phyloP scores from a whole-genome alignment of 53 echinoderm and acorn worm species.

The Mesocentrotus franciscanus region DNA sequence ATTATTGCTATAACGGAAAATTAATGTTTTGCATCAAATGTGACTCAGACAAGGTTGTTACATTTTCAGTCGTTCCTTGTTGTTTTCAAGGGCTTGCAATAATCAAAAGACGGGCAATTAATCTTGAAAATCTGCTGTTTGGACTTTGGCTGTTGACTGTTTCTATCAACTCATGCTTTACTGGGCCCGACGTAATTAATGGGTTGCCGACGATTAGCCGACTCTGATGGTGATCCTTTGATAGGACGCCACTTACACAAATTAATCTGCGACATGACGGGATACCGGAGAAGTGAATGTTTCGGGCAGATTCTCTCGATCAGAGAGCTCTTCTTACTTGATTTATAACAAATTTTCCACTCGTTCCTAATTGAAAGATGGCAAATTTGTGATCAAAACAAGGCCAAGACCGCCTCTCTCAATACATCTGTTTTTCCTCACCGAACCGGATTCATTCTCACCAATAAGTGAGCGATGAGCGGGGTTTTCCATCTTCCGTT shows the following conservation, averaged over 20 bases:
- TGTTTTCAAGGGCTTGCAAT: background rate
- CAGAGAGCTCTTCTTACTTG: background rate
- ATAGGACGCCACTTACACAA: slow-evolving; percentile 17
- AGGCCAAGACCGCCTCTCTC: background rate
- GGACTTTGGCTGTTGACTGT: slow-evolving; percentile 25
- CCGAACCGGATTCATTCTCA: background rate
- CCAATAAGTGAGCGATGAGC: background rate
- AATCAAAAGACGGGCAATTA: slow-evolving; percentile 4
- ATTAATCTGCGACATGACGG: slow-evolving; percentile 27
- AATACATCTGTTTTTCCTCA: slow-evolving; percentile 27
- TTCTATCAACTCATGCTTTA: slow-evolving; percentile 12
- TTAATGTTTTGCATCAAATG: background rate
- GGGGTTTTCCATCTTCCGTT: background rate
- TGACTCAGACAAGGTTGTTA: background rate
- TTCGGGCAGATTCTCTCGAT: background rate
- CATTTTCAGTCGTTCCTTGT: background rate
- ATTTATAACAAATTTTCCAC: slow-evolving; percentile 44
- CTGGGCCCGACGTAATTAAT: slow-evolving; percentile 15
- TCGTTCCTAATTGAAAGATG: slow-evolving; percentile 37
- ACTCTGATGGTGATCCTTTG: background rate
- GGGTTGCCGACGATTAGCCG: slow-evolving; percentile 16
- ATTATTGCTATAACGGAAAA: background rate
- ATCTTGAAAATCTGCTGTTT: slow-evolving; percentile 3
- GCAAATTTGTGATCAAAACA: slow-evolving; percentile 53
- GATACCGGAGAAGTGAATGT: background rate